phyloP scores from a whole-genome alignment of 1,140 invertebrate genomes.

The Diabrotica virgifera region DNA sequence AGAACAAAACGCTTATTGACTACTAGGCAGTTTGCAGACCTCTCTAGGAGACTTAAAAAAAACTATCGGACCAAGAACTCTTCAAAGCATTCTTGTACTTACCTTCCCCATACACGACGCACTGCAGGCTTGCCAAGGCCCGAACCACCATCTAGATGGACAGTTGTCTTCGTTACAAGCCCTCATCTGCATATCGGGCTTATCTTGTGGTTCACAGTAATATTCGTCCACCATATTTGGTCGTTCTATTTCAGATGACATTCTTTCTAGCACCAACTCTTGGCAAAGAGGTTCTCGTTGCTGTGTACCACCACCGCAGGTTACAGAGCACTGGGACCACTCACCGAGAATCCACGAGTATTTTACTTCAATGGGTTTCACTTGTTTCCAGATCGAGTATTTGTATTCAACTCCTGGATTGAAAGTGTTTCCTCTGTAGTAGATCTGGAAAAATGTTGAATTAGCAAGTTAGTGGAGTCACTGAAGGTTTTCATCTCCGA shows the following conservation, averaged over 20 bases:
- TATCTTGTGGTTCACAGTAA: constrained; percentile 59
- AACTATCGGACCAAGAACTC: too few species aligned
- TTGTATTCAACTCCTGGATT: constrained; percentile 81
- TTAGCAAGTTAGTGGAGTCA: too few species aligned
- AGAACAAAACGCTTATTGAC: too few species aligned
- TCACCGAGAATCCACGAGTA: constrained; percentile 73
- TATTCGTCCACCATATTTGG: constrained; percentile 60
- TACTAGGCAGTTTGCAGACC: too few species aligned
- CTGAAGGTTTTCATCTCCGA: too few species aligned
- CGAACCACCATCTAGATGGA: constrained; percentile 75
- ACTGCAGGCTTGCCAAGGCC: constrained; percentile 80
- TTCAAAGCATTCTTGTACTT: not conserved
- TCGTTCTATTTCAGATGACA: constrained; percentile 37
- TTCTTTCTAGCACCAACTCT: constrained; percentile 58
- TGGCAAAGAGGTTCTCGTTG: constrained; percentile 61
- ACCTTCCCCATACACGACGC: constrained; percentile 61
- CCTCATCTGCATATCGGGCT: constrained; percentile 59
- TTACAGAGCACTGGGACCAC: constrained; percentile 75
- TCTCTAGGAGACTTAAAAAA: not conserved
- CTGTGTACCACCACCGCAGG: constrained; percentile 72
- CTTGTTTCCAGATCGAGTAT: constrained; percentile 71
- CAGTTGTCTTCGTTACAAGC: constrained; percentile 70
- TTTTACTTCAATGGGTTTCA: constrained; percentile 56
- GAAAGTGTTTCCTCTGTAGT: constrained; percentile 71
- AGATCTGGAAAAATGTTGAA: constrained; percentile 64